Conservation (phyloP, 2,888 invertebrate species). For the Trachelus iudaicus region DNA sequence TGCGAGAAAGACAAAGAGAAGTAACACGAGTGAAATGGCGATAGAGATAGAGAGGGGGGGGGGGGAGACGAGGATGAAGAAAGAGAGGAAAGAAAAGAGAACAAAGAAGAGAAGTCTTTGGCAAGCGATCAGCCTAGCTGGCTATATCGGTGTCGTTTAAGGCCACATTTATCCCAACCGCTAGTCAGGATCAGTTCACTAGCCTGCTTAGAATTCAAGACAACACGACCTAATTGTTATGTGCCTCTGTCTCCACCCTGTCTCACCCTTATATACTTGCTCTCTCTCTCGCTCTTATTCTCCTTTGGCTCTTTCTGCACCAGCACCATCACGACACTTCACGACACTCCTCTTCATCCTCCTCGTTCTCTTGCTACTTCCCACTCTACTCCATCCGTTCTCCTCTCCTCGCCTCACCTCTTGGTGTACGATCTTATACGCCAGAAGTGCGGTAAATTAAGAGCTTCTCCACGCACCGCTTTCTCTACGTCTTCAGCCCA, state of each 20-base stretch:
- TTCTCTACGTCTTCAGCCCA: too few relatives aligned
- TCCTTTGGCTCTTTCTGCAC: conserved; percentile 14
- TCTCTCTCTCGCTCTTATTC: conserved; percentile 26
- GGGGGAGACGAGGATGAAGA: conserved; percentile 27
- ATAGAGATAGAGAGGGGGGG: conserved; percentile 21
- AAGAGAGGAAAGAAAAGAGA: conserved; percentile 19
- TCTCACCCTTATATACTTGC: conserved; percentile 17
- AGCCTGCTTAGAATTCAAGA: conserved; percentile 65
- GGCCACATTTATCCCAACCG: conserved; percentile 58
- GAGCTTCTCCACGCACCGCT: conserved; percentile 41
- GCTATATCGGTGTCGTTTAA: conserved; percentile 64
- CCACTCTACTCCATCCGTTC: conserved; percentile 1
- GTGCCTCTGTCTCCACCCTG: conserved; percentile 41
- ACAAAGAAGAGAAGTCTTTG: conserved; percentile 44
- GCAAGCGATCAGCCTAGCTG: conserved; percentile 59
- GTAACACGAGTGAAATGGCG: conserved; percentile 7
- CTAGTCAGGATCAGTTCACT: conserved; percentile 60
- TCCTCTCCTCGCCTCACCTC: background rate
- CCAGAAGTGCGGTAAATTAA: conserved; percentile 52
- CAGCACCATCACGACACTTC: background rate
- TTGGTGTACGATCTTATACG: conserved; percentile 11
- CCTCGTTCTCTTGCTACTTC: background rate
- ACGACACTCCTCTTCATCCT: conserved; percentile 4
- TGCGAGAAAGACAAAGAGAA: conserved; percentile 2
- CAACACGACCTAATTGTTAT: conserved; percentile 65